Base-by-base conservation (phyloP, 92 coral and sea anemone genomes). In the Muricea muricata region DNA sequence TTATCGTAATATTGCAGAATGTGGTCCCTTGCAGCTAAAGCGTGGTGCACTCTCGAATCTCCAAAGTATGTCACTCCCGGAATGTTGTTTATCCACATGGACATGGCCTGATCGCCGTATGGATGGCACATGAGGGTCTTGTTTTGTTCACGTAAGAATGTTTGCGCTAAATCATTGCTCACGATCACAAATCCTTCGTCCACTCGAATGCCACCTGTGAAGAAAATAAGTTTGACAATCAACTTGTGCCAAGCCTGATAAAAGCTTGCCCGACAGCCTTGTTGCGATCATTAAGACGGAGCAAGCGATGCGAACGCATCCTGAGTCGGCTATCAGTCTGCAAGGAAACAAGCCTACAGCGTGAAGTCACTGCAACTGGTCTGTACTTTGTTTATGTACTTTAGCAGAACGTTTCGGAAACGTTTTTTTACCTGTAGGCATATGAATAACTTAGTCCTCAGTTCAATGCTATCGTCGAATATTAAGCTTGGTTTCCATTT, bases 101-200 rank as follows among this genome's bases (percentile, higher is more conserved):
- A 97, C 26, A 96, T 69, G 30, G 95, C 88, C 73, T 96, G 99
- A 69, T 96, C 99, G 1, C 99, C 99, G 65, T 79, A 96, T 3
- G 99, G 98, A 71, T 96, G 99, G 48, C 99, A 96, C 71, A 96
- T 87, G 58, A 96, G 88, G 6, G 84, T 65, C 31, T 29, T 55
- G 56, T 75, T 69, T 58, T 85, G 91, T 35, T 84, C 90, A 21
- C 87, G 40, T 46, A 92, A 80, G 54, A 96, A 96, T 58, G 92
- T 96, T 60, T 80, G 84, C 1, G 91, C 91, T 45, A 96, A 84
- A 42, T 90, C 94, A n/a, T 73, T 83, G 39, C 94, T 90, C 32
- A 96, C 83, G 54, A 96, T 73, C 30, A 96, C 79, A 70, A 96
- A 96, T 6, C 98, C 99, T 25, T 96, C 99, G 78, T 96, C 99